A percentile compares a stretch with the other conserved stretches of the same genome.
phyloP scores from a whole-genome alignment of 2,888 invertebrate species.

The Epirrhoe tristata region DNA sequence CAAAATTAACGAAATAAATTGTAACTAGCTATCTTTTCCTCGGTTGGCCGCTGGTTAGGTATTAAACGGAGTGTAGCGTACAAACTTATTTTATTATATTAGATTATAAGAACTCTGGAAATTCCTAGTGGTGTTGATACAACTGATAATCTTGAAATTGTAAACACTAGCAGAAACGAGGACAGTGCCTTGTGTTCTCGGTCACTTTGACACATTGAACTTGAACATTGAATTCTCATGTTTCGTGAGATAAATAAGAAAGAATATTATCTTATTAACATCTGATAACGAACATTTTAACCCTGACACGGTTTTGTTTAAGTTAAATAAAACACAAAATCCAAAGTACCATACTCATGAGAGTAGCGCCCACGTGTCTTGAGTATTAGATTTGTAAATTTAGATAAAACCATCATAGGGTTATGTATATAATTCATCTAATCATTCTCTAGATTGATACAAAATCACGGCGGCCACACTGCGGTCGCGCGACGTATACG shows the following conservation, averaged over 20 bases:
- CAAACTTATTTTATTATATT: neutral
- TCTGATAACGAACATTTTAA: constrained; percentile 25
- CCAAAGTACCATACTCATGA: neutral
- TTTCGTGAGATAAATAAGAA: constrained; percentile 10
- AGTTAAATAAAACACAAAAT: neutral
- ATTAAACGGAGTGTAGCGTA: neutral
- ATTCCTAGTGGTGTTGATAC: constrained; percentile 12
- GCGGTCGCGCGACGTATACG: too few species aligned
- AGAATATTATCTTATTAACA: constrained; percentile 1
- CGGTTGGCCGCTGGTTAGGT: neutral
- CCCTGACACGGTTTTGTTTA: constrained; percentile 42
- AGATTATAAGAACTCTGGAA: neutral
- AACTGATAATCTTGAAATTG: constrained; percentile 12
- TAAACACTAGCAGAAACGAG: constrained; percentile 14
- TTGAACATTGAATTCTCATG: constrained; percentile 11
- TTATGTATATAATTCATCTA: too few species aligned
- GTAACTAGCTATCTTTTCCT: neutral
- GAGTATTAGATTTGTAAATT: too few species aligned
- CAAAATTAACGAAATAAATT: neutral
- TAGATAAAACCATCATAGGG: too few species aligned
- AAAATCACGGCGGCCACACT: neutral
- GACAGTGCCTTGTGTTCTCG: constrained; percentile 6
- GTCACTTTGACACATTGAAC: constrained; percentile 10
- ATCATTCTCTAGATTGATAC: too few species aligned
- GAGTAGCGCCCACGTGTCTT: too few species aligned